phyloP scores from a whole-genome alignment of 2,113 vertebrate genomes.

The Cricetomys ansorgei region DNA sequence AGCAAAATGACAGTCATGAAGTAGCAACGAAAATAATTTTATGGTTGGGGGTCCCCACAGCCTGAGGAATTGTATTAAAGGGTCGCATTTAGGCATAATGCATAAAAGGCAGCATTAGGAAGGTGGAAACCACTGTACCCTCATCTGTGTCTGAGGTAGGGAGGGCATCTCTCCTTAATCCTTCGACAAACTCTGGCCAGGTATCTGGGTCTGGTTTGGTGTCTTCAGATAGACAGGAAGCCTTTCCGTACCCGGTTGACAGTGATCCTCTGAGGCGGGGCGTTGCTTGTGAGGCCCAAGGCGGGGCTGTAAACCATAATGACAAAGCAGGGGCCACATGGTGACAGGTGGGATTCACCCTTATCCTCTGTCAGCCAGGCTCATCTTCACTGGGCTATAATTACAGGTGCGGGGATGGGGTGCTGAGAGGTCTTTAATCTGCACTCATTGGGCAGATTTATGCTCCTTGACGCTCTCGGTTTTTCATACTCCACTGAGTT shows the following conservation, averaged over 20 bases:
- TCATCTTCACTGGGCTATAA: neutral
- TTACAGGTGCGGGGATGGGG: constrained; percentile 43
- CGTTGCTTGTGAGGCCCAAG: neutral
- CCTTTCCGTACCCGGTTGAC: neutral
- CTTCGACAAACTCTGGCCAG: constrained; percentile 6
- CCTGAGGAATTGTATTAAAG: too few relatives aligned
- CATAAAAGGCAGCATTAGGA: too few relatives aligned
- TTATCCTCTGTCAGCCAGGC: neutral
- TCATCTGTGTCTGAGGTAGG: neutral
- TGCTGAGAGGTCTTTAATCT: neutral
- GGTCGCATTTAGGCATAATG: too few relatives aligned
- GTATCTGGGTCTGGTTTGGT: constrained; percentile 44
- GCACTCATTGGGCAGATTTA: neutral
- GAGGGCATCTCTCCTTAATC: constrained; percentile 61
- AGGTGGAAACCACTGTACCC: too few relatives aligned
- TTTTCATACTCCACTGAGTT: neutral
- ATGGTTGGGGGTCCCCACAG: too few relatives aligned
- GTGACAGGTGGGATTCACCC: neutral
- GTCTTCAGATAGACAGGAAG: neutral
- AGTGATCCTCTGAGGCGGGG: neutral
- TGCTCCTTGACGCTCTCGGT: neutral
- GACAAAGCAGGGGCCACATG: neutral
- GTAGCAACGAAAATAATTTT: too few relatives aligned
- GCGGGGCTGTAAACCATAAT: neutral
- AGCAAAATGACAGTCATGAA: too few relatives aligned